These are phyloP conservation scores for Tachyglossus aculeatus DNA, from an alignment of 2,797 vertebrate genomes.

Conservation along the genomic window DNA sequence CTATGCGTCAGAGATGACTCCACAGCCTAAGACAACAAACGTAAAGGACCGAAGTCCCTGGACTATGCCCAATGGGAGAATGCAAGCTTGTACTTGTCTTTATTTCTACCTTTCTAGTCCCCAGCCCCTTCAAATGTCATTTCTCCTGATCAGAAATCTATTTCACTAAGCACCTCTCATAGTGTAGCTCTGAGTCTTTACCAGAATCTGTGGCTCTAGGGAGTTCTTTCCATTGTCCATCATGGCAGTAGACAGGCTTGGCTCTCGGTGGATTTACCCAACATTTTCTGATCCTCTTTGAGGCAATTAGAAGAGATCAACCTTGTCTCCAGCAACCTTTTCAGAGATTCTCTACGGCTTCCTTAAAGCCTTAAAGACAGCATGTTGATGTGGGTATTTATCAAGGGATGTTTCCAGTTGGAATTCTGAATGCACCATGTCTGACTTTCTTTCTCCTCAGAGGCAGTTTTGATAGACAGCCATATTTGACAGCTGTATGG, in stretches of 20 bases:
- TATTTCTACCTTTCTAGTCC: no score
- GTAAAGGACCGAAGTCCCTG: no score
- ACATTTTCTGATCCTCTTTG: not conserved
- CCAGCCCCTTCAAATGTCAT: no score
- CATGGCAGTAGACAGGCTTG: not conserved
- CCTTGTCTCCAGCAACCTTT: not conserved
- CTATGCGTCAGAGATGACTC: no score
- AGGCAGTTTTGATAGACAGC: not conserved
- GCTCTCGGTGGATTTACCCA: not conserved
- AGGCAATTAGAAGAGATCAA: not conserved
- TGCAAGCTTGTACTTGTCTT: no score
- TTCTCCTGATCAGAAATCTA: not conserved
- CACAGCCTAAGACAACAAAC: no score
- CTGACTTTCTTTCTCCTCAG: not conserved
- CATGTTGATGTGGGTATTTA: not conserved
- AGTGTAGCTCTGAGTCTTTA: not conserved
- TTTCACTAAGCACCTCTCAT: not conserved
- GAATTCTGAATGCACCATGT: not conserved
- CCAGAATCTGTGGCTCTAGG: not conserved
- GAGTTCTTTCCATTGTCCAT: not conserved
- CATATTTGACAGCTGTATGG: constrained; percentile 20
- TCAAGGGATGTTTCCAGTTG: not conserved
- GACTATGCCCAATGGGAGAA: no score
- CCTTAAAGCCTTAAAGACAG: not conserved
- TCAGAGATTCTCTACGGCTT: not conserved